These are phyloP conservation scores for Luffia ferchaultella DNA, from an alignment of 2,888 invertebrate genomes.

Conservation along the genomic window DNA sequence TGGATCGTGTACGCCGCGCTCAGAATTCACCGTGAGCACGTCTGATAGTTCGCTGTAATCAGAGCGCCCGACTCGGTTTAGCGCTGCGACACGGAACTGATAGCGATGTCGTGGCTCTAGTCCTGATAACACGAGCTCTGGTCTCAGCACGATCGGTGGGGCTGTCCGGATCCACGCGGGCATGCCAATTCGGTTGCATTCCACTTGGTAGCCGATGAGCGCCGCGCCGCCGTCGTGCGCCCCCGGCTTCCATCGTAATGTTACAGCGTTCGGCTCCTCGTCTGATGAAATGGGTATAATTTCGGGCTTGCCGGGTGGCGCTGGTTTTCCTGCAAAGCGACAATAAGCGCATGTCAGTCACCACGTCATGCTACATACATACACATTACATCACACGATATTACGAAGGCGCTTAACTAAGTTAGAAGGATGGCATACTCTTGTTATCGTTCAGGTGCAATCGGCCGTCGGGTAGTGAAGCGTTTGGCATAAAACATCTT, in stretches of 20 bases:
- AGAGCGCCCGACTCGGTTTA: constrained; percentile 89
- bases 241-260: constrained; percentile 84
- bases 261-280: constrained; percentile 82
- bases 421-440: neutral
- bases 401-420: neutral
- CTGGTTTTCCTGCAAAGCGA: constrained; percentile 73
- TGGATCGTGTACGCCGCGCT: constrained; percentile 64
- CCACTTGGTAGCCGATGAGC: constrained; percentile 83
- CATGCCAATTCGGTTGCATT: constrained; percentile 73
- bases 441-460: constrained; percentile 27
- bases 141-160: constrained; percentile 73
- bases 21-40: constrained; percentile 82
- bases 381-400: neutral
- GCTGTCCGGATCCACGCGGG: constrained; percentile 85
- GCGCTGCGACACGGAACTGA: constrained; percentile 90
- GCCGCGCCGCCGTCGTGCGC: constrained; percentile 87
- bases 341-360: neutral
- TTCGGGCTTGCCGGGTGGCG: constrained; percentile 83
- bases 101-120: constrained; percentile 88
- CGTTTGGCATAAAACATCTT: constrained; percentile 47
- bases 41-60: constrained; percentile 87
- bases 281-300: constrained; percentile 75
- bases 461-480: constrained; percentile 22
- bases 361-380: neutral
- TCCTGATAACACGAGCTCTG: constrained; percentile 81